Conservation (phyloP, 1,140 invertebrate species). For the Drosophila paulistorum region DNA sequence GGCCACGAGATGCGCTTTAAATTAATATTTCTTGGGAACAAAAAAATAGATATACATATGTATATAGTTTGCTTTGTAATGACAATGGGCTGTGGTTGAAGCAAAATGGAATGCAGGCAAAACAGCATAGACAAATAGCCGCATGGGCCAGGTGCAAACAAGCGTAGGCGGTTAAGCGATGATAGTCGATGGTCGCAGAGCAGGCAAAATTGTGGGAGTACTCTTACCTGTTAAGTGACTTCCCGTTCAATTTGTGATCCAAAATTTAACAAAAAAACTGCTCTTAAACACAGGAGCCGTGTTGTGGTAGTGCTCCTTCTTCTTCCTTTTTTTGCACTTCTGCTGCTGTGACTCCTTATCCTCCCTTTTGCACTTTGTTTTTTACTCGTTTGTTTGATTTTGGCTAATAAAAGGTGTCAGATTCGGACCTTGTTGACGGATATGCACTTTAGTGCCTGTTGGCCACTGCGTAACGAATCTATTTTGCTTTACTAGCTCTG, state of each 20-base stretch:
- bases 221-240: conserved; percentile 1
- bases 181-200: neutral
- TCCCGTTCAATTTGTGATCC: neutral
- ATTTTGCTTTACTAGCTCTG: conserved; percentile 1
- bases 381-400: conserved; percentile 35
- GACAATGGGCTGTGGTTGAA: conserved; percentile 35
- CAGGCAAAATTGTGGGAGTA: neutral
- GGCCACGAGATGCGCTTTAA: conserved; percentile 38
- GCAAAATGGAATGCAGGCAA: conserved; percentile 30
- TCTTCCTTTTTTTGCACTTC: conserved; percentile 1
- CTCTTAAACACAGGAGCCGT: conserved; percentile 1
- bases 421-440: neutral
- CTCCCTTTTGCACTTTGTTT: conserved; percentile 30
- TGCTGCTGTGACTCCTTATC: conserved; percentile 30
- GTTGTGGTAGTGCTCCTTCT: neutral
- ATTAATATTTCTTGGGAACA: neutral
- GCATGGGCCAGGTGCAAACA: conserved; percentile 12
- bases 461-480: neutral
- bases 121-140: neutral
- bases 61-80: conserved; percentile 24
- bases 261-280: neutral
- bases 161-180: conserved; percentile 6
- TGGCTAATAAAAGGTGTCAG: neutral
- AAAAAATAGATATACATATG: conserved; percentile 37
- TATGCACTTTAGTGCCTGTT: conserved; percentile 5